Percentiles rank a stretch among this genome's conserved stretches.
phyloP scores from a whole-genome alignment of 2,797 vertebrate genomes.

The Notamacropus eugenii region DNA sequence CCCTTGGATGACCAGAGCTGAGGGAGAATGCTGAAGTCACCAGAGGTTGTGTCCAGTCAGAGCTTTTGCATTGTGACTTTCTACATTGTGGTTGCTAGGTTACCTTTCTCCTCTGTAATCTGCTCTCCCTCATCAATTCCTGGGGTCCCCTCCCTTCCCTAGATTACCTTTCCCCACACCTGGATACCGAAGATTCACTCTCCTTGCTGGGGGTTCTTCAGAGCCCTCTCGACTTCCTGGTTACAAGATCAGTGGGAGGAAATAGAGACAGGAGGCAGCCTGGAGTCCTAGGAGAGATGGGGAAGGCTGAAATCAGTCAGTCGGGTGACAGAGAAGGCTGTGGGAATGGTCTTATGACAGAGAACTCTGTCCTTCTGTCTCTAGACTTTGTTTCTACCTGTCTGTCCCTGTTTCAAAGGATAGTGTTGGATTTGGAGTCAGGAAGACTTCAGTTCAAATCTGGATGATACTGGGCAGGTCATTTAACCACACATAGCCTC shows the following conservation, averaged over 20 bases:
- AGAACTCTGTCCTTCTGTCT: background rate
- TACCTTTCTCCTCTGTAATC: slow-evolving; percentile 54
- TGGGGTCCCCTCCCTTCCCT: background rate
- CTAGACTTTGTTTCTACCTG: background rate
- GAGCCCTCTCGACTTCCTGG: background rate
- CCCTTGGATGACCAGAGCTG: background rate
- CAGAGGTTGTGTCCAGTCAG: background rate
- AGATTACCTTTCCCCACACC: slow-evolving; percentile 4
- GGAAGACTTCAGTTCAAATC: background rate
- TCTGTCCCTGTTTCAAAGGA: background rate
- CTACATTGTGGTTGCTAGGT: slow-evolving; percentile 73
- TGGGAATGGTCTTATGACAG: background rate
- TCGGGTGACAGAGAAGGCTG: background rate
- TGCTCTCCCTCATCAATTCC: slow-evolving; percentile 37
- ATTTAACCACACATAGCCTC: background rate
- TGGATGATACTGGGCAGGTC: background rate
- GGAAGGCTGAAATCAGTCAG: background rate
- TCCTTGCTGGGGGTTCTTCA: background rate
- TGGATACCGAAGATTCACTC: background rate
- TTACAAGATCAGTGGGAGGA: background rate
- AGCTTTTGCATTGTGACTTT: slow-evolving; percentile 64
- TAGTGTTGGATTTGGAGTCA: background rate
- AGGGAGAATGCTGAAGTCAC: background rate
- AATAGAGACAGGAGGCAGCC: background rate
- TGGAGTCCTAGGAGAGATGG: background rate